phyloP scores from a whole-genome alignment of 2,888 invertebrate genomes.

The Camptogramma bilineatum region DNA sequence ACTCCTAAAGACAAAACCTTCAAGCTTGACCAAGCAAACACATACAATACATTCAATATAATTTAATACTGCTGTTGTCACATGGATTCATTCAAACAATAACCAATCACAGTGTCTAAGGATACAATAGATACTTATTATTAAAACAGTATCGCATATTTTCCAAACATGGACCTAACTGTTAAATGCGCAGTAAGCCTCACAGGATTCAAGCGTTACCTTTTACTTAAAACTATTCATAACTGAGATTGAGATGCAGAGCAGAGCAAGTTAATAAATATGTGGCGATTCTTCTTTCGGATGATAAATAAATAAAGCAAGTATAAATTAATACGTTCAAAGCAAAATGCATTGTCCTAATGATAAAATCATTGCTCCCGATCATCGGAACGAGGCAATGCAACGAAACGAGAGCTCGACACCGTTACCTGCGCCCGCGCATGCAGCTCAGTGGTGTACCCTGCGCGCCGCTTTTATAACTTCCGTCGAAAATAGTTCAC shows the following conservation, averaged over 20 bases:
- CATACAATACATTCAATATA: conserved; percentile 40
- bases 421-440: conserved; percentile 73
- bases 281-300: conserved; percentile 48
- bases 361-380: conserved; percentile 49
- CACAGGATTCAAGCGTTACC: conserved; percentile 68
- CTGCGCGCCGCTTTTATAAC: conserved; percentile 44
- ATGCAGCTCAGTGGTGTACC: conserved; percentile 23
- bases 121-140: conserved; percentile 62
- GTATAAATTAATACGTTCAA: conserved; percentile 30
- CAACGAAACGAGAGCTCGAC: conserved; percentile 73
- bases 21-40: conserved; percentile 33
- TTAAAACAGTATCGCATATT: conserved; percentile 60
- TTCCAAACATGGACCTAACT: conserved; percentile 71
- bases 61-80: conserved; percentile 61
- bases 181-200: conserved; percentile 81
- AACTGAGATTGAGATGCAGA: conserved; percentile 54
- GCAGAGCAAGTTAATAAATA: conserved; percentile 31
- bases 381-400: conserved; percentile 54
- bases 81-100: conserved; percentile 43
- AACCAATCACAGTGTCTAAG: conserved; percentile 41
- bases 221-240: conserved; percentile 47
- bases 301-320: conserved; percentile 58
- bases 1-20: conserved; percentile 34
- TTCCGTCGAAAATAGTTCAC: conserved; percentile 51
- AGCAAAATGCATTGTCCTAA: conserved; percentile 43